phyloP scores from a whole-genome alignment of 2,888 invertebrate species.

The Ferrisia virgata region DNA sequence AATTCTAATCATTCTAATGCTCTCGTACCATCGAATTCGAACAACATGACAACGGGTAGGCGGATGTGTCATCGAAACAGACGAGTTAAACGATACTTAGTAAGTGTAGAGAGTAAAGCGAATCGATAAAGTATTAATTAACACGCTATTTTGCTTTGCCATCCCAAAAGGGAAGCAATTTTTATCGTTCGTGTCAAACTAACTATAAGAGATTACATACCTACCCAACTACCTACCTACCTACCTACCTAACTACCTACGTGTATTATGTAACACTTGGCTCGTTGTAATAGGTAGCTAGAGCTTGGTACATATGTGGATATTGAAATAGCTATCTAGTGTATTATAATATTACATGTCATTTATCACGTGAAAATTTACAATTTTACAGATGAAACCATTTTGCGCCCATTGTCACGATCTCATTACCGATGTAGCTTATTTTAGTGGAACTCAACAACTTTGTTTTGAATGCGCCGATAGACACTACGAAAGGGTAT shows the following conservation, averaged over 20 bases:
- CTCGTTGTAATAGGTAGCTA: no score
- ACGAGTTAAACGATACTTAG: background rate
- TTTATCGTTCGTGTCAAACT: background rate
- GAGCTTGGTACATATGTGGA: no score
- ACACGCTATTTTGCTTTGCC: background rate
- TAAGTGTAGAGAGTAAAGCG: background rate
- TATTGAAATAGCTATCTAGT: background rate
- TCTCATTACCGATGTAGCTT: background rate
- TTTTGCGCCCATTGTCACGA: slow-evolving; percentile 17
- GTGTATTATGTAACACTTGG: no score
- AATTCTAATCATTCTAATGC: background rate
- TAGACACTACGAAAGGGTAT: slow-evolving; percentile 4
- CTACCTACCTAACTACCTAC: no score
- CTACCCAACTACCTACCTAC: no score
- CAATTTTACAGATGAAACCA: background rate
- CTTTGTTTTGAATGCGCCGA: slow-evolving; percentile 31
- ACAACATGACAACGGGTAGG: background rate
- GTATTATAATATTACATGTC: background rate
- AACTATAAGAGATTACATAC: no score
- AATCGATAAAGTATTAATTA: background rate
- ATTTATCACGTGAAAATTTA: background rate
- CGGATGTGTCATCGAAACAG: background rate
- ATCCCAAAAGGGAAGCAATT: background rate
- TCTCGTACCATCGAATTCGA: background rate
- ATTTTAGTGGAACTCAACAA: slow-evolving; percentile 14